These are phyloP conservation scores for Pycnomerus fuliginosus DNA, from an alignment of 2,888 invertebrate species.

Conservation along the genomic window DNA sequence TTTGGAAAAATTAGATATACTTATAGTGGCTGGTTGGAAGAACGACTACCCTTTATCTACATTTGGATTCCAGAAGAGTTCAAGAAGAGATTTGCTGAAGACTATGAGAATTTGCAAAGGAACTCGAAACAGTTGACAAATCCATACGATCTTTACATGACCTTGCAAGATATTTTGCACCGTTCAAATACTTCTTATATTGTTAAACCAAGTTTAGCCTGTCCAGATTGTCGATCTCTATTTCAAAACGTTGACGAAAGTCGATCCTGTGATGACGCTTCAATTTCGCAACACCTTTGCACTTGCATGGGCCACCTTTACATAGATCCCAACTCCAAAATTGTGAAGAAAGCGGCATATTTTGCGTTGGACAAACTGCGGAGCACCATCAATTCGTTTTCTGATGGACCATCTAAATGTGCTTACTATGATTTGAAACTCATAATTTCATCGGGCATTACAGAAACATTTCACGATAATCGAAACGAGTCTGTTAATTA, in stretches of 20 bases:
- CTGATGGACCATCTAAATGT: slow-evolving; percentile 30
- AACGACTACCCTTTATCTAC: slow-evolving; percentile 73
- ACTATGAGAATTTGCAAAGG: slow-evolving; percentile 57
- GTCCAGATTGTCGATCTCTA: slow-evolving; percentile 66
- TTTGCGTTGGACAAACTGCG: slow-evolving; percentile 50
- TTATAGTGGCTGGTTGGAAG: slow-evolving; percentile 75
- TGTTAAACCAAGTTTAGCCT: slow-evolving; percentile 54
- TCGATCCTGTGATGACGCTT: slow-evolving; percentile 68
- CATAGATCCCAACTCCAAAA: slow-evolving; percentile 52
- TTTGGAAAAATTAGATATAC: slow-evolving; percentile 70
- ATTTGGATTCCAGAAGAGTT: slow-evolving; percentile 67
- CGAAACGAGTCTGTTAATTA: slow-evolving; percentile 45
- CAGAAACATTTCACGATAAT: slow-evolving; percentile 26
- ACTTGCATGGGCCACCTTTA: slow-evolving; percentile 64
- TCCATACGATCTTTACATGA: slow-evolving; percentile 76
- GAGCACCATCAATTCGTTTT: slow-evolving; percentile 24
- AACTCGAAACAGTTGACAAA: slow-evolving; percentile 71
- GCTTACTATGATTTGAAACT: slow-evolving; percentile 36
- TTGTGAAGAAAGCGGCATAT: slow-evolving; percentile 57
- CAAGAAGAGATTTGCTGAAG: slow-evolving; percentile 57
- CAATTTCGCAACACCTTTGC: slow-evolving; percentile 73
- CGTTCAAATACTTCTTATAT: slow-evolving; percentile 51
- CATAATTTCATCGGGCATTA: slow-evolving; percentile 31
- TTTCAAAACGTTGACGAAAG: slow-evolving; percentile 60
- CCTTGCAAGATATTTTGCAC: slow-evolving; percentile 63